Base-by-base conservation (phyloP, 1,140 invertebrate genomes). In the Ditylenchus dipsaci region DNA sequence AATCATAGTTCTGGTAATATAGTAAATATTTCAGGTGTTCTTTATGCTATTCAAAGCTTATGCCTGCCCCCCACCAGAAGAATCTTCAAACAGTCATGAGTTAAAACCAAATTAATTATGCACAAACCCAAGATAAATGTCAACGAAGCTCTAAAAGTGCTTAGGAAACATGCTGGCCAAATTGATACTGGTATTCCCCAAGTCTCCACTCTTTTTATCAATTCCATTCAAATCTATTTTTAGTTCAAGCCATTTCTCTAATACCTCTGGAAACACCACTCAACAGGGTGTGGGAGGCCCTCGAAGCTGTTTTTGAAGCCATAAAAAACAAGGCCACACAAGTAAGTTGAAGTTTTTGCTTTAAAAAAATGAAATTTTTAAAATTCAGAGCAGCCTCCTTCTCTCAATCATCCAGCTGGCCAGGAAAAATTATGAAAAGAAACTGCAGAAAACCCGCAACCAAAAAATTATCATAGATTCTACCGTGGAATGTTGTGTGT, bases 1-100 rank as follows among this genome's bases (percentile, higher is more conserved):
- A 27, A 43, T 45, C 9, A 56, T 64, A 26, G 8, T 71, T 0
- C 11, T 29, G 21, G 29, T 15, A 53, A 33, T 57, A 42, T 75
- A n/a, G 0, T 17, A 38, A 1, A 17, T 43, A 11, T 66, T 76
- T 62, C 47, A 78, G 74, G 67, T 76, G n/a, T 75, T 67, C 63
- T 58, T 71, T 27, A 66, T 61, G n/a, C 73, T 76, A 7, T 76
- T 72, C 61, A 70, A 80, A 42, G 66, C 56, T 13, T 77, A 79
- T 57, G 43, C 60, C 26, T 71, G 60, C 8, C 23, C 42, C 29
- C 60, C 64, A 47, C 74, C 33, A 53, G 13, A 21, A 30, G 23
- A 62, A 27, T 21, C 72, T 38, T 47, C 72, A 42, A 27, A 30
- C 29, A 45, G 30, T 17, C 17, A 30, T 3, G 15, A 70, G 29